Evolutionary conservation across 2,797 vertebrate species (phyloP).

Genomic region (Neosilurus hyrtlii): DNA sequence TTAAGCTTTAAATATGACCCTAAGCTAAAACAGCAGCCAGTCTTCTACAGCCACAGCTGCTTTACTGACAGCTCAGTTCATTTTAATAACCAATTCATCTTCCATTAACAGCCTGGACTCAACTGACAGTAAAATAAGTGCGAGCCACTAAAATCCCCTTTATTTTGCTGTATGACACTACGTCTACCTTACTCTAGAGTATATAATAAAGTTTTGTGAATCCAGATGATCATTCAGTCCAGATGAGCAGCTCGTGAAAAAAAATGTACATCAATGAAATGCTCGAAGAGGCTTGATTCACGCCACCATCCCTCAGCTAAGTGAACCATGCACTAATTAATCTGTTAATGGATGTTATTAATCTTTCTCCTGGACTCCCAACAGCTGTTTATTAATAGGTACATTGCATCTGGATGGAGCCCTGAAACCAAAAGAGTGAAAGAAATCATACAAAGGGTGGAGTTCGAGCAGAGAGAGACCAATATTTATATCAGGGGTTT

Average conservation of each 20-base stretch:
- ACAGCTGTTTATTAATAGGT: slow-evolving; percentile 47
- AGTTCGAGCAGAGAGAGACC: not conserved
- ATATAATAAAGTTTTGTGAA: slow-evolving; percentile 17
- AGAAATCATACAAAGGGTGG: not conserved
- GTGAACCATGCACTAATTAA: slow-evolving; percentile 50
- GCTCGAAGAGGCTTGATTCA: slow-evolving; percentile 21
- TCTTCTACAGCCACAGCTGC: slow-evolving; percentile 7
- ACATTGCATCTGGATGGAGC: slow-evolving; percentile 15
- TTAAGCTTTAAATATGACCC: not conserved
- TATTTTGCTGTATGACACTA: not conserved
- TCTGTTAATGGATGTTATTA: slow-evolving; percentile 50
- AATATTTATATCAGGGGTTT: not conserved
- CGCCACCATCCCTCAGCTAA: slow-evolving; percentile 31
- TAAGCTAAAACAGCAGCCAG: slow-evolving; percentile 2
- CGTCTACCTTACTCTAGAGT: not conserved
- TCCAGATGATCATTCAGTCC: not conserved
- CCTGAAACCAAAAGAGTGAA: slow-evolving; percentile 11
- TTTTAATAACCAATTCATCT: slow-evolving; percentile 32
- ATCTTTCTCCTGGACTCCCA: slow-evolving; percentile 41
- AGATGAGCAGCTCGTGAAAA: not conserved
- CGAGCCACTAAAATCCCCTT: slow-evolving; percentile 8
- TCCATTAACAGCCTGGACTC: slow-evolving; percentile 11
- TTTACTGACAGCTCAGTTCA: slow-evolving; percentile 16
- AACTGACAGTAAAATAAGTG: slow-evolving; percentile 29
- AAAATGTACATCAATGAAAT: slow-evolving; percentile 16